phyloP scores from a whole-genome alignment of 2,888 invertebrate genomes.

The Mesodorylaimus sp. region DNA sequence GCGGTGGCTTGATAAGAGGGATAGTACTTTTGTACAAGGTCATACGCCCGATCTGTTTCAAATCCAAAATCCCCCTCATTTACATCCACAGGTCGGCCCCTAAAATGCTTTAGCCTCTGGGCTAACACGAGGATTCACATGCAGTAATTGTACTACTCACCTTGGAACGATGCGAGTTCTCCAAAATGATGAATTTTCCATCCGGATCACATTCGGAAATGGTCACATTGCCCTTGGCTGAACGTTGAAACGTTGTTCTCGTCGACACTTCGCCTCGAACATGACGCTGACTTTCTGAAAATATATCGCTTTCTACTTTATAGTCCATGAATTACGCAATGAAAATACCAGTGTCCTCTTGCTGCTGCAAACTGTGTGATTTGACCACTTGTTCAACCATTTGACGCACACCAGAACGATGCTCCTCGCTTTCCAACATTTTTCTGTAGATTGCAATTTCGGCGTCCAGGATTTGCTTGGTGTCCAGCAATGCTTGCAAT shows the following conservation, averaged over 20 bases:
- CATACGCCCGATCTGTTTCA: no score
- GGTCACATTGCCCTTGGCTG: conserved; percentile 35
- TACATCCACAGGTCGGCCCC: no score
- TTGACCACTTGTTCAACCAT: conserved; percentile 30
- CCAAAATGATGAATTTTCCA: conserved; percentile 35
- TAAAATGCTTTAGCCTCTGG: no score
- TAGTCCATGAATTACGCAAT: no score
- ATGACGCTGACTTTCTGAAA: not conserved
- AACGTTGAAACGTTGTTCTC: conserved; percentile 39
- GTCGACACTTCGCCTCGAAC: conserved; percentile 32
- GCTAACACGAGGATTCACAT: no score
- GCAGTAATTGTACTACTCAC: no score
- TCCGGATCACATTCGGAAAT: conserved; percentile 34
- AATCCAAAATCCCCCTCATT: no score
- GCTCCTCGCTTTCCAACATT: conserved; percentile 37
- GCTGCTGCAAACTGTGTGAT: conserved; percentile 29
- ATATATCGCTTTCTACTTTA: no score
- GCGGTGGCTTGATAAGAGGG: no score
- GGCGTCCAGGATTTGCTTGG: conserved; percentile 37
- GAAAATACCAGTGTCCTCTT: conserved; percentile 26
- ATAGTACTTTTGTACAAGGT: no score
- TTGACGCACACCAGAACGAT: conserved; percentile 17
- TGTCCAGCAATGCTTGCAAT: conserved; percentile 31
- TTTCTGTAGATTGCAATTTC: conserved; percentile 39
- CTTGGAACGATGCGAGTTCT: conserved; percentile 34